Conservation (phyloP, 2,113 vertebrate genomes). For the Odobenus rosmarus region DNA sequence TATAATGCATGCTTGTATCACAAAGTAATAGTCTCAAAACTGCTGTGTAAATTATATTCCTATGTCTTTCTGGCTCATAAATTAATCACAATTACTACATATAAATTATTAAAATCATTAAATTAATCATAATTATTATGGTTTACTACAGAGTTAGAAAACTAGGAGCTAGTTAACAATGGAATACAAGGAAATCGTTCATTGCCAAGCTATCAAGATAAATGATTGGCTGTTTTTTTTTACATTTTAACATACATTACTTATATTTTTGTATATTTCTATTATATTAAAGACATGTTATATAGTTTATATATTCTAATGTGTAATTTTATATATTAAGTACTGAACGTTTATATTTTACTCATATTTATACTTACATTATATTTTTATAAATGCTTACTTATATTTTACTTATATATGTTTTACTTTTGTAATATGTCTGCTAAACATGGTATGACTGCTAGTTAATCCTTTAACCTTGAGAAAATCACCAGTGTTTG, state of each 20-base stretch:
- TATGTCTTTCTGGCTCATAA: slow-evolving; percentile 19
- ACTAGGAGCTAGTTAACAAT: background rate
- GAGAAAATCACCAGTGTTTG: background rate
- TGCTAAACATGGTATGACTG: background rate
- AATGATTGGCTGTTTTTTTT: slow-evolving; percentile 16
- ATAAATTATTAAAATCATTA: slow-evolving; percentile 35
- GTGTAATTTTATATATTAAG: background rate
- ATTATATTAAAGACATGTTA: background rate
- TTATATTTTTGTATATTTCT: background rate
- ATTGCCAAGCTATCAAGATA: slow-evolving; percentile 44
- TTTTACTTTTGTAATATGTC: slow-evolving; percentile 26
- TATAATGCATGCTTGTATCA: background rate
- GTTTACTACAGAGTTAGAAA: slow-evolving; percentile 53
- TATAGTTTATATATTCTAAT: background rate
- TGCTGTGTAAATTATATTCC: slow-evolving; percentile 24
- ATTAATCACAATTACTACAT: background rate
- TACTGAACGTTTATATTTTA: background rate
- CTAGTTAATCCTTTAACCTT: slow-evolving; percentile 25
- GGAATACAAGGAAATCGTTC: background rate
- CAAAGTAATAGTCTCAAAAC: background rate
- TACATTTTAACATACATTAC: background rate
- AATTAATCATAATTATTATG: background rate
- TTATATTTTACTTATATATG: background rate
- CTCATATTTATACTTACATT: background rate
- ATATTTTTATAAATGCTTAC: background rate